phyloP scores from a whole-genome alignment of 2,888 invertebrate species.

The Pseudoips prasinana region DNA sequence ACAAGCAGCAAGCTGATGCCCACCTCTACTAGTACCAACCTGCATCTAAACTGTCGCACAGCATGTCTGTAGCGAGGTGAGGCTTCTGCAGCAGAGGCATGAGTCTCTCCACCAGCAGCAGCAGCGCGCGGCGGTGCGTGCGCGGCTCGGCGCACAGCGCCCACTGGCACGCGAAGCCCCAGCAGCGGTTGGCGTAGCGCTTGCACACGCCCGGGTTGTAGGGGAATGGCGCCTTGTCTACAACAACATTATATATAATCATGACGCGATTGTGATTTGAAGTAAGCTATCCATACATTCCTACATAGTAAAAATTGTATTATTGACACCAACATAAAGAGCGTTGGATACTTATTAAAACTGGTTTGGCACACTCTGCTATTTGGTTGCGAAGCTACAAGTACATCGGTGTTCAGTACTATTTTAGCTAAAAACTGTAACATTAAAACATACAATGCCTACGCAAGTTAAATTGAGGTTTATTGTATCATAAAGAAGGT shows the following conservation, averaged over 20 bases:
- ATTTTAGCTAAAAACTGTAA: no score
- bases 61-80: slow-evolving; percentile 92
- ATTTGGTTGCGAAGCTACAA: no score
- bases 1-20: no score
- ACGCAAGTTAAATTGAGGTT: no score
- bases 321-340: not conserved
- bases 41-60: slow-evolving; percentile 93
- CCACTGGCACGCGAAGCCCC: slow-evolving; percentile 90
- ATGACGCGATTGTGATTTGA: not conserved
- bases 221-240: slow-evolving; percentile 71
- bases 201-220: slow-evolving; percentile 80
- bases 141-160: slow-evolving; percentile 82
- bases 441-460: no score
- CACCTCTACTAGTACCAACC: no score
- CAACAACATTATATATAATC: not conserved
- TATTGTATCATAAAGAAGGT: no score
- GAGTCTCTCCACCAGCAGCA: slow-evolving; percentile 91
- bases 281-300: no score
- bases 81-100: slow-evolving; percentile 91
- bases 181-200: slow-evolving; percentile 86
- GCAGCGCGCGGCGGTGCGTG: slow-evolving; percentile 89
- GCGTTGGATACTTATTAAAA: no score
- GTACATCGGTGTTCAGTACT: no score
- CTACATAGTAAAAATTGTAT: no score
- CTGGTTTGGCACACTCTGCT: no score